These are phyloP conservation scores for Muscicapa adusta DNA, from an alignment of 2,113 vertebrate genomes.

Conservation along the genomic window DNA sequence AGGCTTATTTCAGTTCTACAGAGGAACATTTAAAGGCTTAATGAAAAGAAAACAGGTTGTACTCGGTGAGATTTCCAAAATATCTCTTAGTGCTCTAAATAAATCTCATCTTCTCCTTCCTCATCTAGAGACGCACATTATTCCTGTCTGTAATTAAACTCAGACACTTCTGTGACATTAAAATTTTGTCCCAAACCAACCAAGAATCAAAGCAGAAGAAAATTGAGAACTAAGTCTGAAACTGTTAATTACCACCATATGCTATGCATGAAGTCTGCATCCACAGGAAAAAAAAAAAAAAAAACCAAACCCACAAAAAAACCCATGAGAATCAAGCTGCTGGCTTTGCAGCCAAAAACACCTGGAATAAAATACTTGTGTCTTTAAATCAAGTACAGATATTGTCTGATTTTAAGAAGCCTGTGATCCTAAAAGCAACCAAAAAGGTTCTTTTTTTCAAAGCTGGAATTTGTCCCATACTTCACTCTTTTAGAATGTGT, in stretches of 20 bases:
- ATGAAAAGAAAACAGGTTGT: neutral
- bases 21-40: neutral
- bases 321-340: neutral
- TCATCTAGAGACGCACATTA: neutral
- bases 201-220: conserved; percentile 6
- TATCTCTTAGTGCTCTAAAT: neutral
- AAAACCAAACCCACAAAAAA: neutral
- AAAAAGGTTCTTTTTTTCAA: neutral
- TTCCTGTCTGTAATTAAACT: conserved; percentile 9
- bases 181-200: conserved; percentile 8
- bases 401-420: neutral
- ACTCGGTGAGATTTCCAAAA: neutral
- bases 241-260: conserved; percentile 58
- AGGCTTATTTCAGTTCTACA: neutral
- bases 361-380: conserved; percentile 25
- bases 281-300: neutral
- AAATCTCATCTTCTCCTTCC: neutral
- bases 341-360: conserved; percentile 27
- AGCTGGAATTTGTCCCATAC: conserved; percentile 34
- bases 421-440: neutral
- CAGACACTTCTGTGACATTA: conserved; percentile 27
- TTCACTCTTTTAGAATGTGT: neutral
- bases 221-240: conserved; percentile 41
- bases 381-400: neutral
- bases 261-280: conserved; percentile 1